Evolutionary conservation across 2,888 invertebrate species (phyloP), one percentile per base, ranked within the genome.

Genomic region (Sesamia inferens): DNA sequence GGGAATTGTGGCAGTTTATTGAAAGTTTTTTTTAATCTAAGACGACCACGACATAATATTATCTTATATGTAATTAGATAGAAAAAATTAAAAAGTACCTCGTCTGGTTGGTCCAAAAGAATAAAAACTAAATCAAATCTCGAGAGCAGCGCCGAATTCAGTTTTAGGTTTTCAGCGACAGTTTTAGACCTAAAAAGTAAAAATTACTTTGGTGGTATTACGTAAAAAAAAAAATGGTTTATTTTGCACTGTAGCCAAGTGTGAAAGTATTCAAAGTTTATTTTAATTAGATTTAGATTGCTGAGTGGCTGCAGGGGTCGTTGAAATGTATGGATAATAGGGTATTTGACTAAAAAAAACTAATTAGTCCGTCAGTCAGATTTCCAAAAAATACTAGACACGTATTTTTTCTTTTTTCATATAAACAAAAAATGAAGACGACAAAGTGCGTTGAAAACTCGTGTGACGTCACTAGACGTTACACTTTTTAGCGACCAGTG

Each of bases 91-190:
- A 31, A 31, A 98, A 39, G 39, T 39, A 39, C 98, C 96, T 98
- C 97, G 92, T 99, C 97, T 8, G 99, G 98, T 89, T 97, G 97
- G 94, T 99, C 99, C 76, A 99, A 93, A 44, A 99, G 96, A 80
- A 99, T 98, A 91, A 99, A 99, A 64, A 99, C 98, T 71, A 99
- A 96, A 96, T 99, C 99, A 93, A 99, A 99, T 92, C 99, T 97
- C 4, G 99, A 99, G 22, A 99, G 94, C 71, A 99, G 96, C 0
- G 99, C 98, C 19, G 98, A 97, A 82, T 98, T 97, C 84, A 99
- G 97, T 92, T 98, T 98, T 78, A 99, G 96, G 94, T 99, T 99
- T 95, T 99, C 99, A 0, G 98, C 97, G 2, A 99, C 97, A 19
- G 98, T 98, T 94, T 98, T 99, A 0, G 97, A 97, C 88, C 98